These are phyloP conservation scores for Drosophila mimetica DNA, from an alignment of 2,888 invertebrate species.

Conservation along the genomic window DNA sequence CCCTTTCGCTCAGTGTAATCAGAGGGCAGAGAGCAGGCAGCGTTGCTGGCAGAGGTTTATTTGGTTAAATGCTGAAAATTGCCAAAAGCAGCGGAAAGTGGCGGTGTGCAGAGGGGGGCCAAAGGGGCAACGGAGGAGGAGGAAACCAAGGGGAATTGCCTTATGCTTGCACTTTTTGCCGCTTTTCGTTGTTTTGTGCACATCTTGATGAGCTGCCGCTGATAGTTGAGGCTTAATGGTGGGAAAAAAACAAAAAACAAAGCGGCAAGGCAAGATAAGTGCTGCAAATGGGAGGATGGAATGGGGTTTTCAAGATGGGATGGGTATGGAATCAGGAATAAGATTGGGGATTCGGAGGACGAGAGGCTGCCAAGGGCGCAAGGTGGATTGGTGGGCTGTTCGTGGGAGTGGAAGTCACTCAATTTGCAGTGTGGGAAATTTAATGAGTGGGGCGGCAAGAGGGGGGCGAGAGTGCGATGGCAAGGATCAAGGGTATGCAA, in stretches of 20 bases:
- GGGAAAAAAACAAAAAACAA: conserved; percentile 55
- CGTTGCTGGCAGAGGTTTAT: conserved; percentile 55
- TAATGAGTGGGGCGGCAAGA: conserved; percentile 61
- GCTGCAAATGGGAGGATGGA: conserved; percentile 14
- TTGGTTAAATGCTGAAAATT: conserved; percentile 77
- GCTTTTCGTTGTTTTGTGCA: conserved; percentile 48
- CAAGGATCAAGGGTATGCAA: conserved; percentile 25
- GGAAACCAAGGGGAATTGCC: conserved; percentile 17
- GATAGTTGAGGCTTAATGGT: conserved; percentile 73
- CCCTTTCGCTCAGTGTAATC: neutral
- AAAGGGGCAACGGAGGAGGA: neutral
- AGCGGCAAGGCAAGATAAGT: conserved; percentile 33
- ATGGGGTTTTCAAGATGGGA: conserved; percentile 1
- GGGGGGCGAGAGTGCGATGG: neutral
- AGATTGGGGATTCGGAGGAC: conserved; percentile 1
- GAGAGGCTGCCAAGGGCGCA: conserved; percentile 15
- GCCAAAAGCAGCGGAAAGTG: conserved; percentile 61
- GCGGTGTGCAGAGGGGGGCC: neutral
- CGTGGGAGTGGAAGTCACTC: conserved; percentile 41
- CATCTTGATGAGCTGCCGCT: conserved; percentile 73
- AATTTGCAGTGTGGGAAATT: conserved; percentile 73
- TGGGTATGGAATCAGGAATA: neutral
- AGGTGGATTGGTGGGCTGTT: conserved; percentile 32
- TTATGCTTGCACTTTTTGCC: conserved; percentile 46
- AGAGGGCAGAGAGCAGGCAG: conserved; percentile 8